Conservation (phyloP, 2,113 vertebrate species). For the Elanus axillaris region DNA sequence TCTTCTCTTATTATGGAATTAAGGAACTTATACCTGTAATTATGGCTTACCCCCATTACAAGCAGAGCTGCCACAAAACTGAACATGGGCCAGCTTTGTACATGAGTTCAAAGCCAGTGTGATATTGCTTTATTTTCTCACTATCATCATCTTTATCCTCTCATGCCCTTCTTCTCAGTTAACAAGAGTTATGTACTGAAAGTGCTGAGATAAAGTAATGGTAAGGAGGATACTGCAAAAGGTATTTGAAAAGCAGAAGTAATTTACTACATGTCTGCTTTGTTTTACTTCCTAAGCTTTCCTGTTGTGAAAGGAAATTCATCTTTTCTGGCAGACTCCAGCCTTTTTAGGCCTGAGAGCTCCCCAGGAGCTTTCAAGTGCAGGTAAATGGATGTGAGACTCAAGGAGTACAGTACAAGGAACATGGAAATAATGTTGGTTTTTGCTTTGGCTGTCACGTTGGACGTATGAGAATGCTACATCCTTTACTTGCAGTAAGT, state of each 20-base stretch:
- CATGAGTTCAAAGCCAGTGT: slow-evolving; percentile 36
- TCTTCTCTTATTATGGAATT: slow-evolving; percentile 51
- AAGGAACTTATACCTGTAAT: slow-evolving; percentile 54
- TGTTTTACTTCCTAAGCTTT: slow-evolving; percentile 75
- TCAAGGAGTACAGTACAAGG: slow-evolving; percentile 20
- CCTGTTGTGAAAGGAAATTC: slow-evolving; percentile 71
- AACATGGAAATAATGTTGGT: slow-evolving; percentile 26
- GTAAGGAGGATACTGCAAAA: slow-evolving; percentile 68
- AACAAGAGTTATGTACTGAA: slow-evolving; percentile 65
- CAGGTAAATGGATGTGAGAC: slow-evolving; percentile 67
- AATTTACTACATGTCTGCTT: slow-evolving; percentile 75
- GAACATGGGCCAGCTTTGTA: slow-evolving; percentile 38
- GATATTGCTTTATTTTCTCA: slow-evolving; percentile 53
- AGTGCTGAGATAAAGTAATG: slow-evolving; percentile 76
- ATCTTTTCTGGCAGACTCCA: slow-evolving; percentile 70
- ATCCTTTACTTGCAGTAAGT: not conserved
- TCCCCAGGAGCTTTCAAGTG: slow-evolving; percentile 57
- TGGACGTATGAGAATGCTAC: slow-evolving; percentile 11
- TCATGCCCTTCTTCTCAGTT: slow-evolving; percentile 68
- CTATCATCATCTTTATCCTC: slow-evolving; percentile 73
- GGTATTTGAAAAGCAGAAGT: slow-evolving; percentile 66
- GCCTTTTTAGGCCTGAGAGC: slow-evolving; percentile 54
- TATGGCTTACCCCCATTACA: slow-evolving; percentile 43
- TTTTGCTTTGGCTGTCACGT: slow-evolving; percentile 16
- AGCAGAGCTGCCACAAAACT: slow-evolving; percentile 46